A percentile compares a stretch with the other conserved stretches of the same genome.
These are phyloP conservation scores for Hydrocynus forskahlii DNA, from an alignment of 2,797 vertebrate species.

Conservation along the genomic window DNA sequence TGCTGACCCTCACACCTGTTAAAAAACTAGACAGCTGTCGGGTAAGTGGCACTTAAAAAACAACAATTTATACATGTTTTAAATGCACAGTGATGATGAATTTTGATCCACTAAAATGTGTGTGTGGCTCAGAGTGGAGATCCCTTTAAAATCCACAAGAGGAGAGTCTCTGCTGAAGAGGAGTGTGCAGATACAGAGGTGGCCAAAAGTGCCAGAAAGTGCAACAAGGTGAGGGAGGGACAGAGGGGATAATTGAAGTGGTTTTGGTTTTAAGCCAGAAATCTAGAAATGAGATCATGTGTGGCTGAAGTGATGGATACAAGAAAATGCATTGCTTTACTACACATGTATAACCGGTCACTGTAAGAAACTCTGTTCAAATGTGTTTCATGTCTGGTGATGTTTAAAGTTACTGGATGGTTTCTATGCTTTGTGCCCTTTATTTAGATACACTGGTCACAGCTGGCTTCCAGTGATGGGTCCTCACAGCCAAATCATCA, in stretches of 20 bases:
- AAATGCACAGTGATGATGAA: background rate
- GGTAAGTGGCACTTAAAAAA: conserved; percentile 55
- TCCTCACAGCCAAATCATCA: conserved; percentile 43
- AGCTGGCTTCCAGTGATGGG: conserved; percentile 60
- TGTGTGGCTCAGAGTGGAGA: conserved; percentile 66
- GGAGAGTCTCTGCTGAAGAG: conserved; percentile 48
- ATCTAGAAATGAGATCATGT: background rate
- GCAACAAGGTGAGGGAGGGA: background rate
- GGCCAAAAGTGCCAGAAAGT: conserved; percentile 51
- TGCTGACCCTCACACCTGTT: conserved; percentile 68
- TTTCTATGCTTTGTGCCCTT: background rate
- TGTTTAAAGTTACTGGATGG: background rate
- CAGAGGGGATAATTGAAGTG: background rate
- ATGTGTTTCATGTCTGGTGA: no score
- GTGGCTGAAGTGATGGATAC: background rate
- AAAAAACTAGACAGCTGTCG: conserved; percentile 61
- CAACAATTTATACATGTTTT: background rate
- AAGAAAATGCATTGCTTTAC: background rate
- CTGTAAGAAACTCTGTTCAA: background rate
- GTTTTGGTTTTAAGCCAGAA: background rate
- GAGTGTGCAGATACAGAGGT: conserved; percentile 59
- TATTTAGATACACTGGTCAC: conserved; percentile 73
- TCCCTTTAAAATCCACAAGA: conserved; percentile 69
- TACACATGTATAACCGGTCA: no score
- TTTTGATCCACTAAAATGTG: background rate